phyloP scores from a whole-genome alignment of 2,797 vertebrate species.

The Cetoscarus ocellatus region DNA sequence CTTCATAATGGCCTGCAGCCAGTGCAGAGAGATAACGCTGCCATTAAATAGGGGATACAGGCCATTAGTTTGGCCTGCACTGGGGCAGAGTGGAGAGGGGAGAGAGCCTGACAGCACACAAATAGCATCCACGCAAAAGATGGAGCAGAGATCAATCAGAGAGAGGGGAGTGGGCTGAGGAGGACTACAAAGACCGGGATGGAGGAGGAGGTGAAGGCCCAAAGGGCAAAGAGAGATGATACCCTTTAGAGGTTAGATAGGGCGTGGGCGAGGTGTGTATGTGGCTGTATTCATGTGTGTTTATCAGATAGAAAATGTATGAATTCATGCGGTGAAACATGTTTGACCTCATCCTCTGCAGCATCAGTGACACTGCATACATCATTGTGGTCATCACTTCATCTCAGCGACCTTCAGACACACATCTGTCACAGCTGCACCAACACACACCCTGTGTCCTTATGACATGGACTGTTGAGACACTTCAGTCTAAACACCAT shows the following conservation, averaged over 20 bases:
- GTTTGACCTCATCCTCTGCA: slow-evolving; percentile 53
- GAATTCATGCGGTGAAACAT: slow-evolving; percentile 36
- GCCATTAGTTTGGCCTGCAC: slow-evolving; percentile 77
- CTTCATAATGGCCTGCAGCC: slow-evolving; percentile 65
- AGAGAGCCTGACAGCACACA: slow-evolving; percentile 71
- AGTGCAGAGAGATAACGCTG: slow-evolving; percentile 73
- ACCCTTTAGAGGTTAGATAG: slow-evolving; percentile 34
- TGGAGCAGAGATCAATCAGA: slow-evolving; percentile 73
- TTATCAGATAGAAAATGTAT: slow-evolving; percentile 22
- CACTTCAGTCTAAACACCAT: background rate
- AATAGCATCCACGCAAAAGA: slow-evolving; percentile 71
- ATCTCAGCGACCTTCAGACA: slow-evolving; percentile 51
- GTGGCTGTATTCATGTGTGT: too few species aligned
- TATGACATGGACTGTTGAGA: slow-evolving; percentile 2
- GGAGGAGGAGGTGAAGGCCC: slow-evolving; percentile 13
- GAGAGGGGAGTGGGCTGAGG: slow-evolving; percentile 49
- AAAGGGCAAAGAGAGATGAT: slow-evolving; percentile 50
- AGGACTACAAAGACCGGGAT: slow-evolving; percentile 48
- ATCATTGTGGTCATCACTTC: slow-evolving; percentile 36
- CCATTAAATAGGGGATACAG: slow-evolving; percentile 80
- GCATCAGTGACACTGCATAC: slow-evolving; percentile 27
- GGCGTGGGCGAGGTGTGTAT: slow-evolving; percentile 22
- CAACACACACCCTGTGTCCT: slow-evolving; percentile 7
- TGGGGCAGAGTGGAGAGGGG: slow-evolving; percentile 36
- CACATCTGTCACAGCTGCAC: slow-evolving; percentile 25